These are phyloP conservation scores for Gobius niger DNA, from an alignment of 2,113 vertebrate genomes.

Conservation along the genomic window DNA sequence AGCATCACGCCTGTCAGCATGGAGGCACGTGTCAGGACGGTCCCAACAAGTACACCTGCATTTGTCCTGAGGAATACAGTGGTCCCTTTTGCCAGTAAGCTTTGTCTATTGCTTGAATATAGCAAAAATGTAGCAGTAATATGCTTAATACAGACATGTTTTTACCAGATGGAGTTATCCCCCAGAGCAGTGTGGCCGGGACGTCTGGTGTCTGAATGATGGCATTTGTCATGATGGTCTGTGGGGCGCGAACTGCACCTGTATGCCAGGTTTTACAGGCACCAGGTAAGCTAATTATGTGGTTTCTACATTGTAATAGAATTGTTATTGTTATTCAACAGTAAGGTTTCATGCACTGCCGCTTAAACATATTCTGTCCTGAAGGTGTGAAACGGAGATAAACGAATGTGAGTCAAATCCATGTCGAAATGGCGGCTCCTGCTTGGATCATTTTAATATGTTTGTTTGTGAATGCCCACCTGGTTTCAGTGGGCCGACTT, in stretches of 20 bases:
- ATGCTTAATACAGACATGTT: neutral
- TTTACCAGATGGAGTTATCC: constrained; percentile 80
- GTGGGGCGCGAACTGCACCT: constrained; percentile 88
- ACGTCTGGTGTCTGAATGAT: constrained; percentile 79
- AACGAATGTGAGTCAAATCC: constrained; percentile 86
- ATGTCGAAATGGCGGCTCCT: constrained; percentile 89
- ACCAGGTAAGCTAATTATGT: constrained; percentile 73
- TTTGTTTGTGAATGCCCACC: constrained; percentile 83
- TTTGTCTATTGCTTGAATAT: neutral
- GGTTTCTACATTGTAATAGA: neutral
- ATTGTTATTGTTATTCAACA: neutral
- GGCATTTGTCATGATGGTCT: constrained; percentile 76
- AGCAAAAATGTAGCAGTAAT: neutral
- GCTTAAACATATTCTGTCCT: constrained; percentile 14
- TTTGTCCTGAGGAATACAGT: constrained; percentile 73
- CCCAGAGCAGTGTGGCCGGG: constrained; percentile 78
- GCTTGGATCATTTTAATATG: constrained; percentile 79
- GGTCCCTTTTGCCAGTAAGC: constrained; percentile 86
- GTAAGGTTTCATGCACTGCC: neutral
- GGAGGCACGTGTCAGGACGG: constrained; percentile 81
- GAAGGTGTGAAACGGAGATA: constrained; percentile 84
- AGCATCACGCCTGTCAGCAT: constrained; percentile 78
- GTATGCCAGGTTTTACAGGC: constrained; percentile 80
- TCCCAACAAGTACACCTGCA: constrained; percentile 80
- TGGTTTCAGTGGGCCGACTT: constrained; percentile 84